Evolutionary conservation across 2,113 vertebrate species (phyloP).

Genomic region (Microtus montanus): DNA sequence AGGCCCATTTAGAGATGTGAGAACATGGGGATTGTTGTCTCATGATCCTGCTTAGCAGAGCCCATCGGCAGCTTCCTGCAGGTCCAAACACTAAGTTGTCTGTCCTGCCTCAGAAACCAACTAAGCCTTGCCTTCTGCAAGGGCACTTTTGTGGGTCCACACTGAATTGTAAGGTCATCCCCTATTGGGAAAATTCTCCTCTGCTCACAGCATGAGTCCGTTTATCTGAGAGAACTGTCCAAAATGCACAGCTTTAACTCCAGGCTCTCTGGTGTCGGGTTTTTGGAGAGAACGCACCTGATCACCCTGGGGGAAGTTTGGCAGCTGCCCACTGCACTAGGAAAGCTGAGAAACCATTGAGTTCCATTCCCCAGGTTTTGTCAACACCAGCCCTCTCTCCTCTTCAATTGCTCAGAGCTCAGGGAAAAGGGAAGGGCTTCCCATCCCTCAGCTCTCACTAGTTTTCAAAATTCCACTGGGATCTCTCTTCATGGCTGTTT

Average conservation of each 20-base stretch:
- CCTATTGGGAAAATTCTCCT: not conserved
- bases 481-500: not conserved
- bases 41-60: not conserved
- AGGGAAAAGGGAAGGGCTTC: not conserved
- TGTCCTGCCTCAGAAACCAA: not conserved
- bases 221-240: not conserved
- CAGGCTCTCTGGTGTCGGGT: not conserved
- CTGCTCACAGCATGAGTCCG: not conserved
- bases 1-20: not conserved
- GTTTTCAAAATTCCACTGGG: not conserved
- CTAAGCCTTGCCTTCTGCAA: not conserved
- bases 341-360: not conserved
- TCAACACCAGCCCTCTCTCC: rapidly evolving
- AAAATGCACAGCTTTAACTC: not conserved
- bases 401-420: not conserved
- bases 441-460: not conserved
- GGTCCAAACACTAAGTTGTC: not conserved
- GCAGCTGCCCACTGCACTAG: not conserved
- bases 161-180: not conserved
- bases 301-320: too few species aligned
- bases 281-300: not conserved
- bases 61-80: not conserved
- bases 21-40: not conserved
- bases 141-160: not conserved
- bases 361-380: not conserved